These are phyloP conservation scores for Genyomyrus donnyi DNA, from an alignment of 2,113 vertebrate genomes.

Conservation along the genomic window DNA sequence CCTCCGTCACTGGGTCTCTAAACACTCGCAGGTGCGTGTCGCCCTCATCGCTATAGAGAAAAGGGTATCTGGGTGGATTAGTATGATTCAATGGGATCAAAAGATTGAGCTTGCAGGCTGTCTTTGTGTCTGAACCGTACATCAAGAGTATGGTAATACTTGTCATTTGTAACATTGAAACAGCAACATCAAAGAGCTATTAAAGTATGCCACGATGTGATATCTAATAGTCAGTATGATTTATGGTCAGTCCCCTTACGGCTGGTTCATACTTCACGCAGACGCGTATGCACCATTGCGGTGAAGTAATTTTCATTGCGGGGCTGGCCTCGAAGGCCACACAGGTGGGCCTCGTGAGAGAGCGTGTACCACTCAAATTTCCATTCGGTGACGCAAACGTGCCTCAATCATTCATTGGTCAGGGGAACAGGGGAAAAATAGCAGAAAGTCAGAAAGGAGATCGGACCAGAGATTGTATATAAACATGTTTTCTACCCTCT, in stretches of 20 bases:
- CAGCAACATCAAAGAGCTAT: neutral
- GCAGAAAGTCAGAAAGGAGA: neutral
- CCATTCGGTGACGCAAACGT: neutral
- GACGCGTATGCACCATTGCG: neutral
- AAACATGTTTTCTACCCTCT: too few relatives aligned
- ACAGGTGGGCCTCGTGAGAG: neutral
- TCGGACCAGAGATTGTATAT: too few relatives aligned
- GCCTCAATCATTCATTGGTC: neutral
- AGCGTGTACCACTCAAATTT: neutral
- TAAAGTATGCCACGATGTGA: neutral
- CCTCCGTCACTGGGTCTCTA: constrained; percentile 97
- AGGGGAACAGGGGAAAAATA: neutral
- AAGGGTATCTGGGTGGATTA: neutral
- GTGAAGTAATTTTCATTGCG: neutral
- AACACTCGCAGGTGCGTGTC: constrained; percentile 84
- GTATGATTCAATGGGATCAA: neutral
- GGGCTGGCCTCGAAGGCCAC: neutral
- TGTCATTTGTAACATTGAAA: neutral
- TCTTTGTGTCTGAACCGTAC: neutral
- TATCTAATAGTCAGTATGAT: neutral
- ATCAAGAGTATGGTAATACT: neutral
- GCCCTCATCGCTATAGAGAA: neutral
- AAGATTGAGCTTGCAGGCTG: neutral
- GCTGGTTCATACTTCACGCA: neutral
- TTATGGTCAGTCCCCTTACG: neutral